Conservation (phyloP, 1,140 invertebrate species). For the Heliothis virescens region DNA sequence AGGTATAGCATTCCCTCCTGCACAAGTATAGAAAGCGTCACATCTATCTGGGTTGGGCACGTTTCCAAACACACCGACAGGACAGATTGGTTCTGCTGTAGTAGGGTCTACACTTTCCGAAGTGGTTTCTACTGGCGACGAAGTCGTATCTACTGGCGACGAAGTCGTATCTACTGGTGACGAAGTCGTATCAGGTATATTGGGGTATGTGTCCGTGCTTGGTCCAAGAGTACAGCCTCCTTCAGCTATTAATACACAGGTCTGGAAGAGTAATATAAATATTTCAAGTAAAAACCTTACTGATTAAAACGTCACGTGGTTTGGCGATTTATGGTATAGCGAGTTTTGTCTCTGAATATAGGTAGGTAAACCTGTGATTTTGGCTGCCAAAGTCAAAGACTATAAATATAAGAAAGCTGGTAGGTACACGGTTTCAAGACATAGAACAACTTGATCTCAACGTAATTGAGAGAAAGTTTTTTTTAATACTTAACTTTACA, state of each 20-base stretch:
- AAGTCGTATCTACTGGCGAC: background rate
- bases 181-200: background rate
- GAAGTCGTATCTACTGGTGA: background rate
- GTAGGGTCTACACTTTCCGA: background rate
- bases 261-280: conserved; percentile 45
- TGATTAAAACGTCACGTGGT: too few relatives aligned
- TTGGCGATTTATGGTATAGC: too few relatives aligned
- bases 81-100: conserved; percentile 38
- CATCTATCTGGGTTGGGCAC: conserved; percentile 57
- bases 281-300: too few relatives aligned
- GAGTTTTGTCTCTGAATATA: too few relatives aligned
- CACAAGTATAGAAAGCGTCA: conserved; percentile 52
- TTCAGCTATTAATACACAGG: conserved; percentile 51
- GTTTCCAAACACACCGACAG: conserved; percentile 48
- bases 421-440: too few relatives aligned
- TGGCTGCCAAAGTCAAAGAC: too few relatives aligned
- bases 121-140: background rate
- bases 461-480: too few relatives aligned
- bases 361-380: too few relatives aligned
- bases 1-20: too few relatives aligned
- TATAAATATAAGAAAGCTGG: too few relatives aligned
- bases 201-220: background rate
- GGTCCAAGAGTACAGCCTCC: conserved; percentile 51
- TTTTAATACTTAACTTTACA: too few relatives aligned
- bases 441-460: too few relatives aligned